These are phyloP conservation scores for Cotesia glomerata DNA, from an alignment of 1,140 invertebrate species.

Conservation along the genomic window DNA sequence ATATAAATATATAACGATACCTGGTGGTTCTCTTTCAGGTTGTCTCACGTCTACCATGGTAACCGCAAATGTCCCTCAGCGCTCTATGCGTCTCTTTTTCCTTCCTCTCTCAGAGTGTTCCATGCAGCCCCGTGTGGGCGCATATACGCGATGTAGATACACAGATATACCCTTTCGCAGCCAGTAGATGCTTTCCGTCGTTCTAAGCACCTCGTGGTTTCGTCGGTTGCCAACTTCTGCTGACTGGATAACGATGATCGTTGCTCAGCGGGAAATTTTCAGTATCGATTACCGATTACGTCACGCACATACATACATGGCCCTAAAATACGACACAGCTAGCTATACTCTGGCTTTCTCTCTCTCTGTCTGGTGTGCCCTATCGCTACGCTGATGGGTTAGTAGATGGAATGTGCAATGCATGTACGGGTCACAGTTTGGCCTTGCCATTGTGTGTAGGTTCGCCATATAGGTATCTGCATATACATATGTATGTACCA, in stretches of 20 bases:
- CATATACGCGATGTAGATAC: too few species aligned
- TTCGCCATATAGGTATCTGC: too few species aligned
- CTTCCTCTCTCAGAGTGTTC: too few species aligned
- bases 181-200: constrained; percentile 9
- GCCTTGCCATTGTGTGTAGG: too few species aligned
- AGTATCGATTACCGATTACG: constrained; percentile 28
- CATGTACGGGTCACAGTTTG: neutral
- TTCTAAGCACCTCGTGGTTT: constrained; percentile 20
- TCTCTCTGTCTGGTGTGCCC: neutral
- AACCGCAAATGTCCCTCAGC: neutral
- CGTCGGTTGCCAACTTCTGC: constrained; percentile 26
- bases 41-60: constrained; percentile 1
- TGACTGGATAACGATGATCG: constrained; percentile 26
- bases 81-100: neutral
- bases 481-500: too few species aligned
- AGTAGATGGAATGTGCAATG: neutral
- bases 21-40: neutral
- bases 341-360: neutral
- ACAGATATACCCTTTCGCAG: too few species aligned
- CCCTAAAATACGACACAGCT: too few species aligned
- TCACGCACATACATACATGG: neutral
- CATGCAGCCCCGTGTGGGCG: too few species aligned
- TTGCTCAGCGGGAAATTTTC: constrained; percentile 22
- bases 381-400: neutral
- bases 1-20: too few species aligned